Evolutionary conservation across 2,888 invertebrate genomes (phyloP).

Genomic region (Lacanobia wlatinum): DNA sequence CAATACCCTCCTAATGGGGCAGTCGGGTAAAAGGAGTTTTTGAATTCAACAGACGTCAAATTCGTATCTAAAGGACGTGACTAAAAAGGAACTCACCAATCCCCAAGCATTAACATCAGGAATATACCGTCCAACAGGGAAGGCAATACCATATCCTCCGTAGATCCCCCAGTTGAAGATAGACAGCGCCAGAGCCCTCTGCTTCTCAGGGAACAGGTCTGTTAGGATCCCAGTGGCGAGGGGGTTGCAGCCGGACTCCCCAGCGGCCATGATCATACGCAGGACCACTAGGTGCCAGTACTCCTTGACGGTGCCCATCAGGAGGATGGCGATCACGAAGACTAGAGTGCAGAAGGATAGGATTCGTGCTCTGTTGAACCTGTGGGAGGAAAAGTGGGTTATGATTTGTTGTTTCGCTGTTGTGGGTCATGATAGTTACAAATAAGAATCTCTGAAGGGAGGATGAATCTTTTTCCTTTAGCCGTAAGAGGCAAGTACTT

Average conservation of each 20-base stretch:
- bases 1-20: too few species aligned
- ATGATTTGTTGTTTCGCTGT: not conserved
- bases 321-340: conserved; percentile 95
- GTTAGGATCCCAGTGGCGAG: conserved; percentile 96
- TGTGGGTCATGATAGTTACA: not conserved
- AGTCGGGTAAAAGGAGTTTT: too few species aligned
- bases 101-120: conserved; percentile 94
- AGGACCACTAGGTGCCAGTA: conserved; percentile 97
- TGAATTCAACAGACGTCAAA: too few species aligned
- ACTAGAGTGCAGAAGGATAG: conserved; percentile 94
- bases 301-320: conserved; percentile 96
- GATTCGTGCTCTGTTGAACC: conserved; percentile 93
- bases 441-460: not conserved
- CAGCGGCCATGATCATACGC: conserved; percentile 96
- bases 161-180: conserved; percentile 99
- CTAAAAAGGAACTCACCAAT: conserved; percentile 88
- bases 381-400: conserved; percentile 60
- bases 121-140: conserved; percentile 97
- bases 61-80: too few species aligned
- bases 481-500: not conserved
- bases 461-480: not conserved
- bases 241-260: conserved; percentile 97
- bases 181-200: conserved; percentile 96
- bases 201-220: conserved; percentile 95
- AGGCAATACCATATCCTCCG: conserved; percentile 97